Base-by-base conservation (phyloP, 2,113 vertebrate species). In the Nannobrachium achirus region DNA sequence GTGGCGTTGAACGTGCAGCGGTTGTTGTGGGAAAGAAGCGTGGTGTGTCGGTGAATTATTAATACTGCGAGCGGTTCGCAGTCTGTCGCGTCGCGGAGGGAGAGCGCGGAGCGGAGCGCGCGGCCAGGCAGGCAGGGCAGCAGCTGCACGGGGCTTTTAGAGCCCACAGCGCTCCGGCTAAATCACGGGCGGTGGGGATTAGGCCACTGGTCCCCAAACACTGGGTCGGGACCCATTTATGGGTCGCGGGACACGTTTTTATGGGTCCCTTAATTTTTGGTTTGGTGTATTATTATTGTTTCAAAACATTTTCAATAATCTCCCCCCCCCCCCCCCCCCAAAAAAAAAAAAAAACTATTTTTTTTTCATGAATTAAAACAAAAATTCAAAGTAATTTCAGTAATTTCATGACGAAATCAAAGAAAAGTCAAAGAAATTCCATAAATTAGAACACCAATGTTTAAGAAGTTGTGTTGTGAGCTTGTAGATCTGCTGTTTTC, bases 141-240 rank as follows among this genome's bases (percentile, higher is more conserved):
- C 90, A 92, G 91, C 90, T 92, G 90, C n/a, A n/a, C 25, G 66
- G 85, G 87, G 80, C 88, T 88, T 86, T 92, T 88, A 90, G 81
- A 64, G 78, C 73, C 25, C 6, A 3, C 6, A 3, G 80, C 84
- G 76, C 79, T 79, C 81, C 68, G 84, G 83, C 84, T 82, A 80
- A 89, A 92, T 88, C 87, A 85, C 84, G 86, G 84, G 78, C 86
- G 70, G 83, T 67, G 64, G 76, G 90, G 89, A 91, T 92, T 92
- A 90, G 63, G 44, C 45, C 25, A 33, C 25, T 33, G 25, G 3
- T 33, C 6, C 3, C 25, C 25, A 33, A 33, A 33, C 25, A 33
- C 25, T 33, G 48, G 48, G 48, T 7, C n/a, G n/a, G 6, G 48
- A 7, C 48, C 10, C 1, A 16, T 50, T 50, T 15, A 5, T 33